Evolutionary conservation across 1,140 invertebrate species (phyloP).

Genomic region (Hormaphis cornu): DNA sequence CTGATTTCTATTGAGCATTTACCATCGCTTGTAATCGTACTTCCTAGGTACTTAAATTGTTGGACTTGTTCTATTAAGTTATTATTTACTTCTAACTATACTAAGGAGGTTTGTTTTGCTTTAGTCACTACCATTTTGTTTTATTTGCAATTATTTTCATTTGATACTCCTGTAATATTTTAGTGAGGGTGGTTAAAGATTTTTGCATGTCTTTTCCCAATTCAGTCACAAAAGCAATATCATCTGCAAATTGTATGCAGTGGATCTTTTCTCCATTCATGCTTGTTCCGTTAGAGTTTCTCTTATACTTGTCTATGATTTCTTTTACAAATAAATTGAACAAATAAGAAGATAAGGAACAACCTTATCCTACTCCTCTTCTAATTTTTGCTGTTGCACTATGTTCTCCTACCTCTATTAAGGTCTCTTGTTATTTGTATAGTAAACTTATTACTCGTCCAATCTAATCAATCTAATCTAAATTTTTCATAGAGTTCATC

Average conservation of each 20-base stretch:
- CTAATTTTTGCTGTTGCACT: constrained; percentile 1
- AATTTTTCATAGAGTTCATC: constrained; percentile 1
- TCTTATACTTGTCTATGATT: background rate
- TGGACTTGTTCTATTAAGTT: no score
- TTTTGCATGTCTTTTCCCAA: background rate
- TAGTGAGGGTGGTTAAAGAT: background rate
- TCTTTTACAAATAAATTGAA: constrained; percentile 9
- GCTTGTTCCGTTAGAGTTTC: background rate
- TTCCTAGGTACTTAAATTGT: no score
- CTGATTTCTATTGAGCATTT: no score
- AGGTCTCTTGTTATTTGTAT: constrained; percentile 8
- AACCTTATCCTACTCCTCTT: constrained; percentile 7
- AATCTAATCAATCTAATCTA: constrained; percentile 14
- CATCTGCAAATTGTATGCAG: constrained; percentile 20
- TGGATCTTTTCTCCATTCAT: constrained; percentile 16
- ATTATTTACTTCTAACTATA: background rate
- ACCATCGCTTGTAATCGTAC: no score
- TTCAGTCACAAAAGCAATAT: constrained; percentile 4
- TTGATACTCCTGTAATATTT: constrained; percentile 2
- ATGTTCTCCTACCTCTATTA: no score
- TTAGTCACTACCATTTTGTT: constrained; percentile 6
- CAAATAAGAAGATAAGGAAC: constrained; percentile 3
- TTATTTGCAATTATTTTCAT: constrained; percentile 21
- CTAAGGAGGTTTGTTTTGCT: background rate
- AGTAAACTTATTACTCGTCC: constrained; percentile 11